Base-by-base conservation (phyloP, 1,140 invertebrate species). In the Rhynchophorus ferrugineus region DNA sequence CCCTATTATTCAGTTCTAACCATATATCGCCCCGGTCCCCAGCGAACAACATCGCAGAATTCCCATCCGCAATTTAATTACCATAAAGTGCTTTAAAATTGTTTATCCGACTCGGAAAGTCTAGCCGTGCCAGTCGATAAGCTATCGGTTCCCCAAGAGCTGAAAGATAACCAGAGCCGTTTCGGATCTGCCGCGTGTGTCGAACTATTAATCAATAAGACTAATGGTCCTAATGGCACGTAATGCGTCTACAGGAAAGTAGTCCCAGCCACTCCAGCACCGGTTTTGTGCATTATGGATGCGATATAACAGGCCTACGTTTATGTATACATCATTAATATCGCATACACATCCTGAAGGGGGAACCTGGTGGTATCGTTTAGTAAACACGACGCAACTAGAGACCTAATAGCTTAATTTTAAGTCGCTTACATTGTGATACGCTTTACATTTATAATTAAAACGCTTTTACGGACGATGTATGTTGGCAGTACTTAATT, bases 171-270 rank as follows among this genome's bases (percentile, higher is more conserved):
- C 24, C 24, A 5, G 11, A 29, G 5, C 24, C 24, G 44, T 46
- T 46, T 46, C 3, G 13, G 29, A 46, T 35, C 24, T 35, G 44
- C 24, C 44, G 44, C 35, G 11, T 46, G 44, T 35, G 24, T 46
- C 44, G 6, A 9, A 19, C 44, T 46, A 35, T 46, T 46, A 46
- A 46, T 46, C 44, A 46, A 46, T 46, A 46, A 46, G 44, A 46
- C 44, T 46, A 46, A 46, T 46, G 44, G 44, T 33, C 22, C 24
- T 46, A 46, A 46, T 46, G 44, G 24, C 44, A 46, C 33, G 29
- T 46, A 46, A 34, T 34, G 44, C 18, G 44, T 46, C 33, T 35
- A 46, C 5, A 29, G 24, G 24, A 11, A 6, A 29, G 11, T 6
- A 29, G 24, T 11, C 5, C 5, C 11, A 11, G 24, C 5, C 24